A percentile compares a stretch with the other conserved stretches of the same genome.
phyloP scores from a whole-genome alignment of 1,140 invertebrate species.

The Thaumatotibia leucotreta region DNA sequence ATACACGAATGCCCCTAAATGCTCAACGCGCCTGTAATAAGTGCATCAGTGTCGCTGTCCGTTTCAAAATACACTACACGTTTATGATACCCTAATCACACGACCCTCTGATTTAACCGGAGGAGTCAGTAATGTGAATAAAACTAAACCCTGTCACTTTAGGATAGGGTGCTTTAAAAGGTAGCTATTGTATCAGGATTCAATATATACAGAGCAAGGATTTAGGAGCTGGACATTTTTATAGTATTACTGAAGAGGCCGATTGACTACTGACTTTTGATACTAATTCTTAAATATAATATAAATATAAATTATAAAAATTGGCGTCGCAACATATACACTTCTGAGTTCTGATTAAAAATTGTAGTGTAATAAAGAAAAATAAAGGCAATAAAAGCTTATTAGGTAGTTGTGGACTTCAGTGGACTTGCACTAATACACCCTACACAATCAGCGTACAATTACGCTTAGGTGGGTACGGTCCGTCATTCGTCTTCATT shows the following conservation, averaged over 20 bases:
- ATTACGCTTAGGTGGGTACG: too few relatives aligned
- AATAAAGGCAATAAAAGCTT: too few relatives aligned
- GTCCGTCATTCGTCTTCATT: too few relatives aligned
- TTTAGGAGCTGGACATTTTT: constrained; percentile 36
- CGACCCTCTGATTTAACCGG: constrained; percentile 41
- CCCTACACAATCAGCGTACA: too few relatives aligned
- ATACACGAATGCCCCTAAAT: constrained; percentile 27
- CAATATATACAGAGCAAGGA: constrained; percentile 29
- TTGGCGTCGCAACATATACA: too few relatives aligned
- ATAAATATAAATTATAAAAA: too few relatives aligned
- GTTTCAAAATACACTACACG: constrained; percentile 42
- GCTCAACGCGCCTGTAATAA: constrained; percentile 27
- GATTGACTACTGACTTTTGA: too few relatives aligned
- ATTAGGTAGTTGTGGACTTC: too few relatives aligned
- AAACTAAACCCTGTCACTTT: not conserved
- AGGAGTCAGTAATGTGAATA: not conserved
- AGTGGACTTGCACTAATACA: too few relatives aligned
- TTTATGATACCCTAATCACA: constrained; percentile 51
- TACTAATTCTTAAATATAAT: too few relatives aligned
- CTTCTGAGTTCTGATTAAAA: too few relatives aligned
- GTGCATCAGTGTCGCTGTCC: constrained; percentile 40
- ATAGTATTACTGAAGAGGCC: constrained; percentile 37
- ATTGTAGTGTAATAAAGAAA: too few relatives aligned
- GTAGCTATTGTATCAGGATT: constrained; percentile 15
- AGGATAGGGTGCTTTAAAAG: not conserved